Conservation (phyloP, 2,888 invertebrate species). For the Drosophila recens region DNA sequence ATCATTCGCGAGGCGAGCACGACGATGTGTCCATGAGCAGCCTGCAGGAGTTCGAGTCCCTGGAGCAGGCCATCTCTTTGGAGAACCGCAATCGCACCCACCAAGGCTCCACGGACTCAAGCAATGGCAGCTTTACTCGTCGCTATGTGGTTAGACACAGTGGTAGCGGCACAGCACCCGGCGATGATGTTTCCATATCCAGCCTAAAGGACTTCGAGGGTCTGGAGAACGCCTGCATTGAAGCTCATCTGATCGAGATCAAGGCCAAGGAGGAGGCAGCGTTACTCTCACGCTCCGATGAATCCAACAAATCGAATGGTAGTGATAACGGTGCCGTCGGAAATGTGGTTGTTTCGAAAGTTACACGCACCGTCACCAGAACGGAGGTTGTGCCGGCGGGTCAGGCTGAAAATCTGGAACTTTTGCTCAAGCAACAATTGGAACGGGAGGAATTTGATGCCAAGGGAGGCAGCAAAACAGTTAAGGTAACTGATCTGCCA, state of each 20-base stretch:
- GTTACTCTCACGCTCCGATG: constrained; percentile 87
- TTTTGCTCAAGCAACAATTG: constrained; percentile 84
- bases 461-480: constrained; percentile 86
- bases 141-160: constrained; percentile 90
- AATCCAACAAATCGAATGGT: constrained; percentile 84
- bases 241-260: constrained; percentile 93
- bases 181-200: constrained; percentile 93
- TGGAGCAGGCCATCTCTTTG: constrained; percentile 93
- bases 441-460: constrained; percentile 82
- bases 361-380: constrained; percentile 78
- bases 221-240: constrained; percentile 94
- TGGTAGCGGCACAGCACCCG: constrained; percentile 85
- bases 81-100: constrained; percentile 89
- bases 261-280: constrained; percentile 95
- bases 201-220: constrained; percentile 97
- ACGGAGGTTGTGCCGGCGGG: constrained; percentile 69
- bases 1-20: constrained; percentile 92
- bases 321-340: constrained; percentile 77
- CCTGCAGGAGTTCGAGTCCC: constrained; percentile 96
- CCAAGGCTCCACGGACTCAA: constrained; percentile 94
- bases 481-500: constrained; percentile 88
- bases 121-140: constrained; percentile 92
- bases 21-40: constrained; percentile 97
- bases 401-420: constrained; percentile 77
- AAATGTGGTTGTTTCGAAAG: constrained; percentile 71